Evolutionary conservation across 2,113 vertebrate species (phyloP), one percentile per base, ranked within the genome.

Genomic region (Xiphophorus couchianus): DNA sequence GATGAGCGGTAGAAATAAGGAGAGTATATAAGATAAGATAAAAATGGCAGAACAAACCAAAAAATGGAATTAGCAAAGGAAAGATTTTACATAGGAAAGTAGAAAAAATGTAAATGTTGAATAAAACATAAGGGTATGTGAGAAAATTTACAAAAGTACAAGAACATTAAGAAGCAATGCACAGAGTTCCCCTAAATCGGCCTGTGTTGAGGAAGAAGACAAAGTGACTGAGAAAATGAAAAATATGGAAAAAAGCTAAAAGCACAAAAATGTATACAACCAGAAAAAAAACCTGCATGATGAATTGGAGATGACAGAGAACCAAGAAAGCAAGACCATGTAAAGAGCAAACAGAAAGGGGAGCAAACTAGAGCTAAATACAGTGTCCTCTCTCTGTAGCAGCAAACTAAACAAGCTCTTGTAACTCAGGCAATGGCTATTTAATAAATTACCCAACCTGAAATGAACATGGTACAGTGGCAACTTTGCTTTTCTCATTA

Each of bases 381-480:
- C 44, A 62, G 54, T 70, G 74, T 76, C 76, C 30, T 54, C 37
- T 67, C 37, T 58, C 27, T 64, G 62, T 14, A 76, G 83, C 80
- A 64, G 74, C 48, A 69, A 77, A 76, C 66, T 42, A 86, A 83
- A 91, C 73, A 86, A 85, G 84, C 78, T 70, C 35, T 69, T 74
- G 76, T 82, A 82, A 86, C 69, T 33, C 78, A 84, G 76, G 76
- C 39, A 35, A 60, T 65, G 44, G 5, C 81, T 63, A 66, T 79
- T 84, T 88, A 81, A 85, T 84, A 80, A 90, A 88, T 85, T 66
- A 76, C 84, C 79, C 3, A 2, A 30, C 61, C 22, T 71, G 17
- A 75, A 78, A 85, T 71, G 80, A 80, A 80, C 69, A 84, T 72
- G 83, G 81, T 89, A 87, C 68, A 76, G 75, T 42, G 61, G 28